Conservation (phyloP, 2,113 vertebrate species). For the Tetrax tetrax region DNA sequence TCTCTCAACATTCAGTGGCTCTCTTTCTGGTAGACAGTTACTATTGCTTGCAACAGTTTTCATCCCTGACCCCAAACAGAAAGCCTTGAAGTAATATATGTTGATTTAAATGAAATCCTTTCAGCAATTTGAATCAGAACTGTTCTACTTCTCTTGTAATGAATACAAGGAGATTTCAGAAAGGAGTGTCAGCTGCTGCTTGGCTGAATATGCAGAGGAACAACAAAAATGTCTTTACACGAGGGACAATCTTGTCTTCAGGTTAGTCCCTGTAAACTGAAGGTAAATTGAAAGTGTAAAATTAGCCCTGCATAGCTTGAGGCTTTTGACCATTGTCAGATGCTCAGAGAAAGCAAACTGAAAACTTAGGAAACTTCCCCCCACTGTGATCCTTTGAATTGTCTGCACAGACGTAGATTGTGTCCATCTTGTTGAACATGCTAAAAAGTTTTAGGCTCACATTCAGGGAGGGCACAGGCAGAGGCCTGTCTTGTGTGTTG, state of each 20-base stretch:
- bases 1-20: background rate
- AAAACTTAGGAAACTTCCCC: background rate
- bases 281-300: background rate
- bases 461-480: background rate
- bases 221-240: background rate
- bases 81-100: background rate
- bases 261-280: background rate
- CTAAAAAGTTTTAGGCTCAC: background rate
- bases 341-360: background rate
- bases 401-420: background rate
- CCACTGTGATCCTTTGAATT: background rate
- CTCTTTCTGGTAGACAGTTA: background rate
- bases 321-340: background rate
- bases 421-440: background rate
- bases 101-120: constrained; percentile 9
- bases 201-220: background rate
- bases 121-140: constrained; percentile 6
- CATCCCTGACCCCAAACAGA: background rate
- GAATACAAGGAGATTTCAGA: background rate
- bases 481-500: background rate
- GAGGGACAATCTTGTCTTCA: background rate
- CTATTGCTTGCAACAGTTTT: background rate
- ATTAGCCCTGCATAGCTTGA: background rate
- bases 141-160: constrained; percentile 11
- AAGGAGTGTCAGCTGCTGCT: background rate